phyloP scores from a whole-genome alignment of 2,113 vertebrate genomes.

The Nicator chloris region DNA sequence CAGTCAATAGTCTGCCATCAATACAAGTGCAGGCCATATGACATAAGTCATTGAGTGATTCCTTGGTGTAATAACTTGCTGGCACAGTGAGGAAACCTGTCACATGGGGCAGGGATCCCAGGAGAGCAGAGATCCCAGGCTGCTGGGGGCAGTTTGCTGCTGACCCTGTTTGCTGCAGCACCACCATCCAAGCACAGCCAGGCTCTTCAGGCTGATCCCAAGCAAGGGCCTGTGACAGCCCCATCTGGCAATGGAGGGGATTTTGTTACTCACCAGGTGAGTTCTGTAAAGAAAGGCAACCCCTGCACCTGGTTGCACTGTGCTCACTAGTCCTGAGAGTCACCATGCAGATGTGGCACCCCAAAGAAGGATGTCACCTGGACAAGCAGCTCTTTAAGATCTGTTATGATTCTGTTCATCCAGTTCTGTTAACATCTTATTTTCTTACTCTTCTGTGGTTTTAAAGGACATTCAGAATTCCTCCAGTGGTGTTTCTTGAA shows the following conservation, averaged over 20 bases:
- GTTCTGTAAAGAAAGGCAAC: neutral
- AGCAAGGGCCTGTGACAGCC: no score
- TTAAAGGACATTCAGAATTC: neutral
- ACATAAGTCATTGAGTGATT: neutral
- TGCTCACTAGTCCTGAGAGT: accelerated
- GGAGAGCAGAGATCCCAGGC: neutral
- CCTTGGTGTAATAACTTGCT: neutral
- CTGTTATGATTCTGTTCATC: neutral
- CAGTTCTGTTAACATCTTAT: neutral
- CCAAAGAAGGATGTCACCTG: neutral
- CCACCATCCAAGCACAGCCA: neutral
- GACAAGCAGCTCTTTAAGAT: neutral
- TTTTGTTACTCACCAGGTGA: neutral
- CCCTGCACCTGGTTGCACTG: neutral
- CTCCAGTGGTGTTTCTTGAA: neutral
- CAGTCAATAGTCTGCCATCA: neutral
- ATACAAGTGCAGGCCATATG: neutral
- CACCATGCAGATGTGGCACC: neutral
- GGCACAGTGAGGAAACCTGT: neutral
- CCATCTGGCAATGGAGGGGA: no score
- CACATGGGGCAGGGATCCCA: neutral
- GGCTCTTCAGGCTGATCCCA: neutral
- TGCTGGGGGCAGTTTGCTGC: no score
- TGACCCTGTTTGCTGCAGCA: neutral
- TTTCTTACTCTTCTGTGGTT: neutral